Evolutionary conservation across 2,888 invertebrate genomes (phyloP).

Genomic region (Ectobius pallidus): DNA sequence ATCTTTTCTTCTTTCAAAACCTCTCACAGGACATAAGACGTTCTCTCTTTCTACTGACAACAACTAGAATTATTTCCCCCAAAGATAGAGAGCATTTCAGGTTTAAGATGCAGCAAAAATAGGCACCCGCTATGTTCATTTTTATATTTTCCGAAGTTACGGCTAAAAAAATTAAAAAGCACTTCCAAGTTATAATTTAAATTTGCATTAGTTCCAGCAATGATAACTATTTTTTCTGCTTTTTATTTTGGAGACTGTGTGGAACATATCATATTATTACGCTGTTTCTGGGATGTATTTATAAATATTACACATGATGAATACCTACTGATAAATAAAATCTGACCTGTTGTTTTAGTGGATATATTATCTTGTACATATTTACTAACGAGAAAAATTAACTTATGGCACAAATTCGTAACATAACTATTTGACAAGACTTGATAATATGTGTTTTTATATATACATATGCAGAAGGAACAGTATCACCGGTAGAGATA

Average conservation of each 20-base stretch:
- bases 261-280: neutral
- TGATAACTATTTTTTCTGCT: neutral
- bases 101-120: neutral
- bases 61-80: neutral
- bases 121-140: neutral
- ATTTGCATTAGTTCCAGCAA: neutral
- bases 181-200: conserved; percentile 1
- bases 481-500: neutral
- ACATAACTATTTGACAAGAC: conserved; percentile 27
- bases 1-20: neutral
- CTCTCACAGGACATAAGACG: neutral
- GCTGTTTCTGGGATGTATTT: neutral
- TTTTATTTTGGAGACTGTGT: neutral
- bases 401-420: conserved; percentile 21
- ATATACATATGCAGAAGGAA: conserved; percentile 2
- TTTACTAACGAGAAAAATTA: conserved; percentile 14
- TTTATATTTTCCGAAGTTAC: conserved; percentile 2
- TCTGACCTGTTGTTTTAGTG: neutral
- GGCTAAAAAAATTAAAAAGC: conserved; percentile 15
- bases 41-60: neutral
- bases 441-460: neutral
- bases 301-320: neutral
- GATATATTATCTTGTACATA: neutral
- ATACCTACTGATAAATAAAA: conserved; percentile 22
- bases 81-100: neutral